These are phyloP conservation scores for Odocoileus virginianus DNA, from an alignment of 2,113 vertebrate species.

Conservation along the genomic window DNA sequence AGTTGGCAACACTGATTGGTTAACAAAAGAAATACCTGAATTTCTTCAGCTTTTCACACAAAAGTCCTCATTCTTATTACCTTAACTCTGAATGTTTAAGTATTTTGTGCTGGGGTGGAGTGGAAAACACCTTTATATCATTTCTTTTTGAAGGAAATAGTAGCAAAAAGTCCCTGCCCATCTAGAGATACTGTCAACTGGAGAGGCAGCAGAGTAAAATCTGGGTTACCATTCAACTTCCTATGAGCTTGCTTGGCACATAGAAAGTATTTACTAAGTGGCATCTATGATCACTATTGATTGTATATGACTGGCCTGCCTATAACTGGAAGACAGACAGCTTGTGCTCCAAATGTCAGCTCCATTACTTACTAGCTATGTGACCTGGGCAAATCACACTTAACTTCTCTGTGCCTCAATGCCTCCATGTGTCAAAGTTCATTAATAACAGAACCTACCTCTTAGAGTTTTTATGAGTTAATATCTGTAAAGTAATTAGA, in stretches of 20 bases:
- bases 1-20: not conserved
- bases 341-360: not conserved
- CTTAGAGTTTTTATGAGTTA: not conserved
- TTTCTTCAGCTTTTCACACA: not conserved
- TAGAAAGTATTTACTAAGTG: not conserved
- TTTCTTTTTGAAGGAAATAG: not conserved
- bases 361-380: not conserved
- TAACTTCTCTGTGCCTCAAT: not conserved
- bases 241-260: not conserved
- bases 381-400: not conserved
- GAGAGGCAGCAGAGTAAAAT: not conserved
- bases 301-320: not conserved
- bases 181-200: not conserved
- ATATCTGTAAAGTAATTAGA: not conserved
- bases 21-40: not conserved
- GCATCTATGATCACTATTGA: not conserved
- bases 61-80: not conserved
- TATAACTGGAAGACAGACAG: not conserved
- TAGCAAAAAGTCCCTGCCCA: not conserved
- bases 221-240: not conserved
- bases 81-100: not conserved
- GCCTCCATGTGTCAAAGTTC: not conserved
- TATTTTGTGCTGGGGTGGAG: not conserved
- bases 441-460: not conserved
- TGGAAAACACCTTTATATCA: not conserved